Conservation (phyloP, 2,113 vertebrate genomes). For the Theristicus caerulescens region DNA sequence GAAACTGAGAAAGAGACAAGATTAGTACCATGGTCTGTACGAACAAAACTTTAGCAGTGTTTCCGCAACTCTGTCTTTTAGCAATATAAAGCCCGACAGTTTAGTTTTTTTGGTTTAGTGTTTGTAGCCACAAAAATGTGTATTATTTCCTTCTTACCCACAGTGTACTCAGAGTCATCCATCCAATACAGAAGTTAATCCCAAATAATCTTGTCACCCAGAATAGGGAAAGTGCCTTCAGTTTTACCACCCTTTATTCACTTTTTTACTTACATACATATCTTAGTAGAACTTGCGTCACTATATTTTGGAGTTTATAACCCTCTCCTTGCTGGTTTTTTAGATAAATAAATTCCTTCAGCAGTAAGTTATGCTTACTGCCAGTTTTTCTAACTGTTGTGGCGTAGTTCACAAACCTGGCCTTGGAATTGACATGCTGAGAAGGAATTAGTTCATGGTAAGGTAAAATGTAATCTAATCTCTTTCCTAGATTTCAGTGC, state of each 20-base stretch:
- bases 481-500: background rate
- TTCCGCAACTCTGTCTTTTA: slow-evolving; percentile 51
- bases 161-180: slow-evolving; percentile 74
- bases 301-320: background rate
- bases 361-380: background rate
- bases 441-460: background rate
- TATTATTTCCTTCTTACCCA: slow-evolving; percentile 78
- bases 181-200: slow-evolving; percentile 72
- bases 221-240: slow-evolving; percentile 50
- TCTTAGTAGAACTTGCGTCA: background rate
- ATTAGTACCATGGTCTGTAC: slow-evolving; percentile 17
- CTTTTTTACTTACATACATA: background rate
- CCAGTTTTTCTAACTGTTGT: background rate
- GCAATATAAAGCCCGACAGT: slow-evolving; percentile 60
- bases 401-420: background rate
- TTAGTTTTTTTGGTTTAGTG: slow-evolving; percentile 66
- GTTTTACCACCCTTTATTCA: slow-evolving; percentile 22
- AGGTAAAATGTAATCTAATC: background rate
- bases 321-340: background rate
- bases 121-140: slow-evolving; percentile 78
- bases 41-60: slow-evolving; percentile 27
- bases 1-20: slow-evolving; percentile 2
- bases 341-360: background rate
- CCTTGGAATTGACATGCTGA: background rate
- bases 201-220: slow-evolving; percentile 69